These are phyloP conservation scores for Oedothorax gibbosus DNA, from an alignment of 1,140 invertebrate species.

Conservation along the genomic window DNA sequence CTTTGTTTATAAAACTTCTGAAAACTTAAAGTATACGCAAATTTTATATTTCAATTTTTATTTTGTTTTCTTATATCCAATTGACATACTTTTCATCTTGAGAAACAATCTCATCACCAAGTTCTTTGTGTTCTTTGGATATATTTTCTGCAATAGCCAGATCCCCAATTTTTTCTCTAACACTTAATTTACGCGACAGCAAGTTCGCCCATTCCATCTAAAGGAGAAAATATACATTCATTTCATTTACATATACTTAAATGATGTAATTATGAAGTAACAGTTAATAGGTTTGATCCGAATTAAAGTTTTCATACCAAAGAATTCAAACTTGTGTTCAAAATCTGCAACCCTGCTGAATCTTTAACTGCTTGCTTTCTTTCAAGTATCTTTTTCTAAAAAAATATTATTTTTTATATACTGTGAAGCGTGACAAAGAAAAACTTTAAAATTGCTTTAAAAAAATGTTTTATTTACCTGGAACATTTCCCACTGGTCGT, in stretches of 20 bases:
- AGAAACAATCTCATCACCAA: constrained; percentile 16
- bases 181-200: constrained; percentile 24
- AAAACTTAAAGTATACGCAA: no score
- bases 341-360: constrained; percentile 31
- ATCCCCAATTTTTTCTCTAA: constrained; percentile 48
- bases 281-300: neutral
- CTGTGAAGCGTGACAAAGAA: neutral
- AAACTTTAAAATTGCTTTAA: no score
- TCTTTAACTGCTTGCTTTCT: constrained; percentile 32
- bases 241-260: neutral
- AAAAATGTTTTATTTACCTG: neutral
- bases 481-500: constrained; percentile 11
- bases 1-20: no score
- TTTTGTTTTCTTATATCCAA: neutral
- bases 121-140: constrained; percentile 37
- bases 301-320: constrained; percentile 20
- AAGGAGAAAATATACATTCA: neutral
- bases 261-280: neutral
- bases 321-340: constrained; percentile 1
- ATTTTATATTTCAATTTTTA: no score
- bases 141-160: constrained; percentile 36
- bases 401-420: neutral
- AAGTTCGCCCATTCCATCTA: constrained; percentile 49
- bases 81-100: constrained; percentile 37
- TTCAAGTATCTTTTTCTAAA: constrained; percentile 16